Conservation (phyloP, 2,888 invertebrate genomes). For the Heptascelio sp. region DNA sequence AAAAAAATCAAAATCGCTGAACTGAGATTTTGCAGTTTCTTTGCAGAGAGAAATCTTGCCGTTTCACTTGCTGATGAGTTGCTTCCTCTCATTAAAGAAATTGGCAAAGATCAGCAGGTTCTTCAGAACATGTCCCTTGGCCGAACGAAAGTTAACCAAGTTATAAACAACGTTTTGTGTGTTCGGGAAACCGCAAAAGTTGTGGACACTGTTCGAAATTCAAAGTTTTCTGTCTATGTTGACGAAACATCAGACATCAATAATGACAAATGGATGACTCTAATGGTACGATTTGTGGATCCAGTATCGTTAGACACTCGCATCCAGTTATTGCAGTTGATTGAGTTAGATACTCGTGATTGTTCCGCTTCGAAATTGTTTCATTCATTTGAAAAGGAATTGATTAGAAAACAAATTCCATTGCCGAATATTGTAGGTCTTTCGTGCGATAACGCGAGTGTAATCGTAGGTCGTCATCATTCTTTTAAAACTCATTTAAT, state of each 20-base stretch:
- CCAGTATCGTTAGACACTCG: neutral
- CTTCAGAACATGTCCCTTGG: neutral
- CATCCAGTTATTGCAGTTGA: conserved; percentile 2
- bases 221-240: conserved; percentile 29
- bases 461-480: neutral
- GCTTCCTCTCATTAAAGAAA: neutral
- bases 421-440: conserved; percentile 1
- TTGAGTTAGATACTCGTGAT: conserved; percentile 16
- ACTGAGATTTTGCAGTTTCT: conserved; percentile 4
- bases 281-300: neutral
- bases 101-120: conserved; percentile 11
- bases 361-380: conserved; percentile 8
- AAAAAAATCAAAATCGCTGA: neutral
- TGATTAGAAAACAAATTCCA: conserved; percentile 19
- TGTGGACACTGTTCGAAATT: neutral
- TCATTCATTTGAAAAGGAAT: neutral
- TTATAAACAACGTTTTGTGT: conserved; percentile 24
- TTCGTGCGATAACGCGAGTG: conserved; percentile 2
- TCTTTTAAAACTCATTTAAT: neutral
- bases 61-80: neutral
- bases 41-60: conserved; percentile 18
- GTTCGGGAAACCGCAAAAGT: neutral
- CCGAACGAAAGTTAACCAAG: neutral
- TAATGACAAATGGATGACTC: conserved; percentile 33
- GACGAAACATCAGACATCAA: conserved; percentile 40